A percentile compares a stretch with the other conserved stretches of the same genome.
phyloP scores from a whole-genome alignment of 2,888 invertebrate genomes.

The Pseudococcus viburni region DNA sequence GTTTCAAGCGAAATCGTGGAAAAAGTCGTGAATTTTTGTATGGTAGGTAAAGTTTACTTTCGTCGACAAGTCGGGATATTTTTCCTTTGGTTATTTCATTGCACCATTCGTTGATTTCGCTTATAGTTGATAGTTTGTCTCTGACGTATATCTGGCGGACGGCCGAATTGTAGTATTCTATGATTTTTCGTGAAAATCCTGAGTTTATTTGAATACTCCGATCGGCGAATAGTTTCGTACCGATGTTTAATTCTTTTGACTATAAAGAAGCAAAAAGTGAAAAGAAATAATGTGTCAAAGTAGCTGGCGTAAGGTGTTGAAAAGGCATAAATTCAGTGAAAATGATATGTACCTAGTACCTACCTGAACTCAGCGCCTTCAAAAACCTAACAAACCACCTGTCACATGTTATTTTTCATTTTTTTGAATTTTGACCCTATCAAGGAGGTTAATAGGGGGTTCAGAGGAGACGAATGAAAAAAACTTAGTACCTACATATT shows the following conservation, averaged over 20 bases:
- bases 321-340: too few species aligned
- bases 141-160: constrained; percentile 78
- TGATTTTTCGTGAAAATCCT: constrained; percentile 77
- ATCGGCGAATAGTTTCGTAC: constrained; percentile 78
- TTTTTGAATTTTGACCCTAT: too few species aligned
- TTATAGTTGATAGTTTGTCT: constrained; percentile 74
- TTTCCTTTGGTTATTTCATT: constrained; percentile 65
- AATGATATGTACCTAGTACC: too few species aligned
- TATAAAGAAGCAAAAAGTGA: not conserved
- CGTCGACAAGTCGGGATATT: not conserved
- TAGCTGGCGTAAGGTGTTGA: not conserved
- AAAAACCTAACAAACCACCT: too few species aligned
- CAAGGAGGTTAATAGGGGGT: too few species aligned
- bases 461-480: too few species aligned
- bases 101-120: constrained; percentile 86
- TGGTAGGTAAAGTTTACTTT: constrained; percentile 36
- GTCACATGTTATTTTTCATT: too few species aligned
- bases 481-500: too few species aligned
- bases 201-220: constrained; percentile 75
- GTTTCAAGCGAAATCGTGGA: not conserved
- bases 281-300: not conserved
- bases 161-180: constrained; percentile 79
- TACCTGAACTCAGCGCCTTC: too few species aligned
- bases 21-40: too few species aligned
- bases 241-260: constrained; percentile 75